Base-by-base conservation (phyloP, 2,888 invertebrate species). In the Heliconius aoede region DNA sequence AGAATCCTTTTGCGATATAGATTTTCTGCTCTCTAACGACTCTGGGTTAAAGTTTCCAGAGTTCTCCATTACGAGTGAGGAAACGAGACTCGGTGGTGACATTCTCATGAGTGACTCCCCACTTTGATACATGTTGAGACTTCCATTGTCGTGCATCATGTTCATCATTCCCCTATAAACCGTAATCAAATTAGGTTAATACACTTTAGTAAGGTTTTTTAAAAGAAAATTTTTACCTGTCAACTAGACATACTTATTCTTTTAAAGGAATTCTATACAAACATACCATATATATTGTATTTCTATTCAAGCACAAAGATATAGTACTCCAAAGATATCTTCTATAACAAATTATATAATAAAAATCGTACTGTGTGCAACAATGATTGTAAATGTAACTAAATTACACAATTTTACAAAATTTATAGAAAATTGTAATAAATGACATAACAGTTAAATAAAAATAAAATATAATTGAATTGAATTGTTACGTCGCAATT, bases 51-150 rank as follows among this genome's bases (percentile, higher is more conserved):
- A 93, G 30, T 86, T 93, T 13, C 93, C 93, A 1, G 95, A 95
- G 80, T 86, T 90, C 80, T 95, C 95, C 94, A 95, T 94, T 3
- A 94, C 86, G 0, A 94, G 81, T 0, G 96, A 96, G 24, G 95
- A 95, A 24, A 95, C 95, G 32, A 96, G 90, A 82, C 95, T 95
- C 0, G 96, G 96, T 0, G 96, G 96, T 0, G 92, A 95, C 95
- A 88, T 94, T 9, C 93, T 84, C 92, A 93, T 92, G 1, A 94
- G 85, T 0, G 91, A 93, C 78, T 94, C 94, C 0, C 94, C 94
- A 80, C 93, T 94, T 80, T 90, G 92, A 80, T 92, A 94, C 94
- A 94, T 94, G 83, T 90, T 91, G 8, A 94, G 86, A 76, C 93
- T 94, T 26, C 90, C 87, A 2, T 93, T 90, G 60, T 93, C 93